Evolutionary conservation across 2,888 invertebrate species (phyloP), one percentile per base, ranked within the genome.

Genomic region (Endotricha flammealis): DNA sequence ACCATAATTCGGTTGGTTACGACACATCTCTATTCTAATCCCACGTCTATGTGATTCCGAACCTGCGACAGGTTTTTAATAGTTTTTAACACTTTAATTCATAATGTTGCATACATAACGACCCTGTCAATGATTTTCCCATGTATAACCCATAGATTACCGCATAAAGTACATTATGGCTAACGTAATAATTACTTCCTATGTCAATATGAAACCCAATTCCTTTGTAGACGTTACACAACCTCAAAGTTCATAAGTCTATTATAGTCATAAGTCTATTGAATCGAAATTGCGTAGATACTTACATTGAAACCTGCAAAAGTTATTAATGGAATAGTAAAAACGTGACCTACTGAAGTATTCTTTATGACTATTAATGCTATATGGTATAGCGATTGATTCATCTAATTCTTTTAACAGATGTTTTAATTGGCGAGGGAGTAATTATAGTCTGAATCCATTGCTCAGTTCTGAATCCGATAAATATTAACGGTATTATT

Each of bases 291-390:
- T 41, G 36, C 13, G 34, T 41, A 39, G 39, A 39, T 36, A 23
- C 36, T 37, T 29, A 31, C 51, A 56, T 55, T 49, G 53, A 44
- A 50, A 51, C 29, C 29, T 17, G 32, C 32, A 47, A 38, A 45
- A 39, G 41, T 43, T 37, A 42, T 30, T 39, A 36, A 29, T 20
- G 16, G 46, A 42, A 44, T 42, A 53, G 37, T 29, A 27, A 28
- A 47, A 29, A 57, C 60, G 64, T 62, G 62, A 56, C 44, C 20
- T 6, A 6, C 16, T 16, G 7, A n/a, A n/a, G n/a, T n/a, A n/a
- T n/a, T n/a, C n/a, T n/a, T n/a, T n/a, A 8, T 20, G 20, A 20
- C 3, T 20, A 20, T n/a, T 6, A 20, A 20, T 20, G 6, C 4
- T 16, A 7, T 20, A 20, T 20, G 20, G 20, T 20, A 20, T 20